Percentiles rank a stretch among this genome's conserved stretches.
These are phyloP conservation scores for Ascidia mentula DNA, from an alignment of 23 tunicate genomes.

Conservation along the genomic window DNA sequence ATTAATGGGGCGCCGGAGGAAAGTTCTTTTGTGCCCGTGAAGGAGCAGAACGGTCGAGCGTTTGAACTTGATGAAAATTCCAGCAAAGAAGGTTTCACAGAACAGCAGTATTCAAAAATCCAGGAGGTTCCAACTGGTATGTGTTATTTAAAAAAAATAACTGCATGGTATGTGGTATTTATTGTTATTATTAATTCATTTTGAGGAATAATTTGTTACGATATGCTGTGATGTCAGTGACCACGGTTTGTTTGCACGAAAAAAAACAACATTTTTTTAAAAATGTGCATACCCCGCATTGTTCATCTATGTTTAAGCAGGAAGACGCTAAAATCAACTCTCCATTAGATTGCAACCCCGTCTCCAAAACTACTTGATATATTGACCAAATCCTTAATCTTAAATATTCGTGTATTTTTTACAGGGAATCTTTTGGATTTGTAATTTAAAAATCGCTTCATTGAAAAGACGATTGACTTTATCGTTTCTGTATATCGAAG, in stretches of 20 bases:
- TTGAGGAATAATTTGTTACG: too few species aligned
- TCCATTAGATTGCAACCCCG: too few species aligned
- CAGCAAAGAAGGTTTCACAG: not conserved
- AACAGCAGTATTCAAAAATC: not conserved
- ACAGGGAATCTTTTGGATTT: slow-evolving; percentile 1
- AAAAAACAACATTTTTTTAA: too few species aligned
- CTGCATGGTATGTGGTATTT: too few species aligned
- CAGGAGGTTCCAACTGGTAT: slow-evolving; percentile 11
- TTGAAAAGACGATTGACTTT: too few species aligned
- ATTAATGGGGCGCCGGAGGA: not conserved
- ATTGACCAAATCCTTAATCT: too few species aligned
- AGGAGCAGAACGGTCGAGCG: not conserved
- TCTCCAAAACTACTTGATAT: not conserved
- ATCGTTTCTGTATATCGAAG: too few species aligned
- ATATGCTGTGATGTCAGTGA: too few species aligned
- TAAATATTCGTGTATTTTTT: not conserved
- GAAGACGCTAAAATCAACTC: not conserved
- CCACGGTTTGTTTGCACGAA: too few species aligned
- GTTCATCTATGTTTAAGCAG: not conserved
- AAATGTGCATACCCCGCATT: not conserved
- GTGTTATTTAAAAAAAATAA: too few species aligned
- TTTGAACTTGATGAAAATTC: not conserved
- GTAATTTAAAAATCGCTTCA: too few species aligned
- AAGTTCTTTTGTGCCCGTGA: not conserved
- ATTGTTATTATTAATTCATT: too few species aligned